Evolutionary conservation across 2,113 vertebrate species (phyloP), one percentile per base, ranked within the genome.

Genomic region (Leucosticte australis): DNA sequence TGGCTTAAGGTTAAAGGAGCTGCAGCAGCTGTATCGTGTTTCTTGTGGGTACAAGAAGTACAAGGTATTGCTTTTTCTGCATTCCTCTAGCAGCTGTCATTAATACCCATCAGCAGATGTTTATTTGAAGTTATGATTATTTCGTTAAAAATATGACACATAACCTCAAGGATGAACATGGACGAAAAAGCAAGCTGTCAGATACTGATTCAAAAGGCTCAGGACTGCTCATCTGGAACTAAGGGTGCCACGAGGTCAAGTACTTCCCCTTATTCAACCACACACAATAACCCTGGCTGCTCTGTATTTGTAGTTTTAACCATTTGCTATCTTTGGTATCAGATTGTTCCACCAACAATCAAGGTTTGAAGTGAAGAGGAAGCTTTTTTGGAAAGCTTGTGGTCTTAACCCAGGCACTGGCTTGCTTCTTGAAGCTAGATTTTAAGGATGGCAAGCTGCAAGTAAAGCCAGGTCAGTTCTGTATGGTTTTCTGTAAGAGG

Each of bases 181-280:
- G 56, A 49, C 0, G 0, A 75, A 86, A 86, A 95, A 59, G 13
- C 4, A 4, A 79, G 31, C 24, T 73, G 37, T 59, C 60, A 70
- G 52, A 71, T 83, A 81, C 44, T 62, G 56, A 89, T 87, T 82
- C 26, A 75, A 83, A 55, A 74, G 64, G 56, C 65, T 79, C 60
- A 64, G n/a, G 86, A 68, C 69, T 90, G 90, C 65, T 93, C 92
- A 96, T 92, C 85, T 96, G 92, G 83, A 93, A 89, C 93, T 13
- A 35, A 78, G 79, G 85, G 94, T 4, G 27, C 62, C 70, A 82
- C 0, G 2, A 95, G 90, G 83, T 96, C 90, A 95, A 96, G 83
- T 77, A 95, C 90, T 96, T 97, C 90, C 90, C 88, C 69, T 87
- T 82, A 64, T 64, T 96, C 83, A 94, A 93, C 88, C 93, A 70